Conservation (phyloP, 2,888 invertebrate genomes). For the Macrophya alboannulata region DNA sequence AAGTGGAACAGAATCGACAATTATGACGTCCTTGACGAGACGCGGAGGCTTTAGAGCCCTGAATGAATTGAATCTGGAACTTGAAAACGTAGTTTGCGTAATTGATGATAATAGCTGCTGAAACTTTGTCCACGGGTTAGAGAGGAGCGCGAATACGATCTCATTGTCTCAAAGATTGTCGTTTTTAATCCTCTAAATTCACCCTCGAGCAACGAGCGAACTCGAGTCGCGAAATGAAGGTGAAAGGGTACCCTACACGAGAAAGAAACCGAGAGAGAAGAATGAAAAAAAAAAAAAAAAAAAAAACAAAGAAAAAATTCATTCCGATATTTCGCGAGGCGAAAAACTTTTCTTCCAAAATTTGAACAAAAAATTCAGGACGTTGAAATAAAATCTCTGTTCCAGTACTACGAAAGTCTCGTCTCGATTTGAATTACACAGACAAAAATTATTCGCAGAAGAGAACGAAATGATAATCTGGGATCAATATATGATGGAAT, state of each 20-base stretch:
- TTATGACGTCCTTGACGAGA: neutral
- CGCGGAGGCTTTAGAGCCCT: neutral
- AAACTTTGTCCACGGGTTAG: neutral
- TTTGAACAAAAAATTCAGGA: neutral
- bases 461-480: too few relatives aligned
- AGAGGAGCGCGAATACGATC: neutral
- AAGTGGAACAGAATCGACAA: constrained; percentile 14
- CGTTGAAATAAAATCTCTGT: neutral
- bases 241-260: neutral
- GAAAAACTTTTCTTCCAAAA: neutral
- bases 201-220: neutral
- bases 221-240: neutral
- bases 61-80: neutral
- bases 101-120: constrained; percentile 14
- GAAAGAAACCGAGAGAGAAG: neutral
- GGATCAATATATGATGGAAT: neutral
- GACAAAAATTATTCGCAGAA: too few relatives aligned
- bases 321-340: neutral
- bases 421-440: too few relatives aligned
- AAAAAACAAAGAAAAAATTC: neutral
- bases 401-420: too few relatives aligned
- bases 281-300: neutral
- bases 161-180: constrained; percentile 19
- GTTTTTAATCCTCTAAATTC: constrained; percentile 34
- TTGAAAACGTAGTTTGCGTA: constrained; percentile 20